Percentiles rank a stretch among this genome's conserved stretches.
These are phyloP conservation scores for Chionodraco myersi DNA, from an alignment of 2,113 vertebrate genomes.

Conservation along the genomic window DNA sequence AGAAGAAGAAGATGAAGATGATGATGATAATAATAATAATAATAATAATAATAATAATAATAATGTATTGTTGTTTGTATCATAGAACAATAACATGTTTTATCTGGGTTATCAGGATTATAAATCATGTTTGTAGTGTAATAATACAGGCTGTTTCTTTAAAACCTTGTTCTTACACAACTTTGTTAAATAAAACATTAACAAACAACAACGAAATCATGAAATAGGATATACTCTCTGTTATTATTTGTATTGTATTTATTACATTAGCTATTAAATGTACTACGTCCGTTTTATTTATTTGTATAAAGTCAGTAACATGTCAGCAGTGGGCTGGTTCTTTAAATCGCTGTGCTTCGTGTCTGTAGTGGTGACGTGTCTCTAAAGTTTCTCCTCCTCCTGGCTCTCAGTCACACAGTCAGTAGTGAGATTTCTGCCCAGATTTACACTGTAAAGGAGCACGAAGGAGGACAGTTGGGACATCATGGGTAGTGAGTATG, in stretches of 20 bases:
- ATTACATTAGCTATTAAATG: neutral
- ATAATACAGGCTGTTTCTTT: too few relatives aligned
- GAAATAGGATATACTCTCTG: neutral
- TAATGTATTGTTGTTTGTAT: too few relatives aligned
- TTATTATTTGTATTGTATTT: neutral
- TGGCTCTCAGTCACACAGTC: constrained; percentile 6
- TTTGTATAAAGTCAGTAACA: neutral
- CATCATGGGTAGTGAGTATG: constrained; percentile 84
- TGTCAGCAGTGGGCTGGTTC: neutral
- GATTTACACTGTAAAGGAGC: constrained; percentile 18
- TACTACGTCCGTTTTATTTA: neutral
- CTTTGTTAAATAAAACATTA: neutral
- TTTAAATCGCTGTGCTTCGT: constrained; percentile 44
- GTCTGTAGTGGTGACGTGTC: constrained; percentile 75
- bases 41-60: neutral
- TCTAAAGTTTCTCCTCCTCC: constrained; percentile 37
- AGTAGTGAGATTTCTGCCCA: constrained; percentile 14
- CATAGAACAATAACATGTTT: too few relatives aligned
- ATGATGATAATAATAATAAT: too few relatives aligned
- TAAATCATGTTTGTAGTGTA: too few relatives aligned
- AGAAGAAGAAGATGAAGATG: neutral
- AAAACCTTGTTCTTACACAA: neutral
- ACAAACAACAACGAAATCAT: neutral
- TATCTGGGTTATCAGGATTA: too few relatives aligned
- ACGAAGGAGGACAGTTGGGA: constrained; percentile 4